Evolutionary conservation across 2,888 invertebrate genomes (phyloP), one percentile per base, ranked within the genome.

Genomic region (Pogonocherus hispidulus): DNA sequence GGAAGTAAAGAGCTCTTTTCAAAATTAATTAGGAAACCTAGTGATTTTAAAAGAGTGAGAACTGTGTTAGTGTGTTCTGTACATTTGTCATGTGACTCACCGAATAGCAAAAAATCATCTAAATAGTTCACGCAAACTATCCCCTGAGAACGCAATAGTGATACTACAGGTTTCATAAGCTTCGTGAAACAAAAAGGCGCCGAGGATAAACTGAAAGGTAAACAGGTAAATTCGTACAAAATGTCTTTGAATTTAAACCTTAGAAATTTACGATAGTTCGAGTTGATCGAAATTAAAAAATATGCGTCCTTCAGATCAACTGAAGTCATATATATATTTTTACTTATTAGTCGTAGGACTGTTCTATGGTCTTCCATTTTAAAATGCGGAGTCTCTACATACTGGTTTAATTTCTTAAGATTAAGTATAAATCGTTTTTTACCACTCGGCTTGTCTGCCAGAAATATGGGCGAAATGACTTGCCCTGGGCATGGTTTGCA

Each of bases 1-100:
- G 69, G 71, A 1, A 14, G 16, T 37, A 69, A 37, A 1, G 32
- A 9, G 32, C 63, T 56, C 35, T 69, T 63, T 8, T 54, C 23
- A n/a, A 9, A 22, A 37, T 63, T 54, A 22, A 63, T 54, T 18
- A 54, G 2, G 41, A 63, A 63, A 37, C 54, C 41, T n/a, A 63
- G 20, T 14, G 54, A 63, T 22, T 19, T 35, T 19, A 60, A 27
- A 14, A 60, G 60, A 14, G 3, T 5, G 6, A 49, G 11, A 16
- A 18, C n/a, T n/a, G n/a, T n/a, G n/a, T n/a, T n/a, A n/a, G n/a
- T n/a, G n/a, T n/a, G n/a, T n/a, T n/a, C n/a, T n/a, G n/a, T n/a
- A 27, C 63, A 63, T 20, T 52, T 1, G 1, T 49, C 32, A 2
- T 35, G 14, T 18, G 35, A 46, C 20, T 56, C 54, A 11, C 57